These are phyloP conservation scores for Scaptodrosophila lebanonensis DNA, from an alignment of 1,140 invertebrate species.

Conservation along the genomic window DNA sequence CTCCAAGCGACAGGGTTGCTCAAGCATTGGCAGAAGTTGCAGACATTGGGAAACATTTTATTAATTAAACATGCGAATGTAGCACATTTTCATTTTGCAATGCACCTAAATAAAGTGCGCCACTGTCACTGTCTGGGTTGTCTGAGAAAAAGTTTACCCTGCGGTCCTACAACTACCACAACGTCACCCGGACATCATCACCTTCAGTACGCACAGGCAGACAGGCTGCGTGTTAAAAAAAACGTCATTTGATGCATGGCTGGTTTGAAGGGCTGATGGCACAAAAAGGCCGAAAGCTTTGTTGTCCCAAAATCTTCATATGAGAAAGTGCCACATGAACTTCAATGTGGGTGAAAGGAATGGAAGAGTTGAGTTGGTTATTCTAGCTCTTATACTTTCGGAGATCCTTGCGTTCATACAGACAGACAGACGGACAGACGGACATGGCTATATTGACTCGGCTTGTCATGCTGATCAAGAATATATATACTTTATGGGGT, in stretches of 20 bases:
- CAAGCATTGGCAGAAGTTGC: conserved; percentile 4
- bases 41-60: conserved; percentile 70
- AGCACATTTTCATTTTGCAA: conserved; percentile 67
- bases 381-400: too few species aligned
- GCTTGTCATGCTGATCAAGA: too few species aligned
- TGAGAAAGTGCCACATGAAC: conserved; percentile 57
- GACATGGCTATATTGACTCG: too few species aligned
- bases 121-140: conserved; percentile 44
- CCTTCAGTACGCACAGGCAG: not conserved
- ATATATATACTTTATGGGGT: too few species aligned
- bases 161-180: not conserved
- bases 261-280: conserved; percentile 14
- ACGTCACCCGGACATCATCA: too few species aligned
- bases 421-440: too few species aligned
- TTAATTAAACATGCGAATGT: conserved; percentile 74
- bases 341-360: too few species aligned
- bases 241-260: conserved; percentile 63
- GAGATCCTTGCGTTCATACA: too few species aligned
- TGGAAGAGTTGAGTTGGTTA: too few species aligned
- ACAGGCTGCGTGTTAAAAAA: conserved; percentile 62
- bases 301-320: conserved; percentile 55
- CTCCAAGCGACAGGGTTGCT: conserved; percentile 21
- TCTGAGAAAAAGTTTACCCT: conserved; percentile 25
- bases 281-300: conserved; percentile 5
- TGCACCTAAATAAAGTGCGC: conserved; percentile 53